Evolutionary conservation across 2,113 vertebrate species (phyloP).

Genomic region (Pelobates fuscus): DNA sequence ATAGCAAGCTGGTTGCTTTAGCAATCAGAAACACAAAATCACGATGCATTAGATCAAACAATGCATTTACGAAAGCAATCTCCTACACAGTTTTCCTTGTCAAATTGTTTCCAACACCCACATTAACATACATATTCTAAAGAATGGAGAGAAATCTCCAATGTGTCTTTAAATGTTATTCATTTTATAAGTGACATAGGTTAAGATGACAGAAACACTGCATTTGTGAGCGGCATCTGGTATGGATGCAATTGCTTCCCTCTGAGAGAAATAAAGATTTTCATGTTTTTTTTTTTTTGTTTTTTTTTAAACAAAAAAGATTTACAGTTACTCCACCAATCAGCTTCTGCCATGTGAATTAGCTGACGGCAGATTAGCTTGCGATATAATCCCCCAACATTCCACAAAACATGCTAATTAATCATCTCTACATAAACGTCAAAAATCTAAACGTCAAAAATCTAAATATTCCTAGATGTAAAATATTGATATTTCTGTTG

Average conservation of each 20-base stretch:
- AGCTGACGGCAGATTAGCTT: too few species aligned
- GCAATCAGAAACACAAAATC: slow-evolving; percentile 57
- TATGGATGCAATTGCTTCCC: neutral
- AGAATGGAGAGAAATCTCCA: neutral
- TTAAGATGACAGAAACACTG: neutral
- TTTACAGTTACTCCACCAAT: too few species aligned
- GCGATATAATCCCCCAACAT: too few species aligned
- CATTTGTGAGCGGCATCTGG: neutral
- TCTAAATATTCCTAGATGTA: too few species aligned
- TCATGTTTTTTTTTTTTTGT: neutral
- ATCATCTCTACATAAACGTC: too few species aligned
- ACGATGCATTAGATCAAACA: slow-evolving; percentile 42
- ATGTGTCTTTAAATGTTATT: neutral
- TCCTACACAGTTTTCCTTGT: neutral
- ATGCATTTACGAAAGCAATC: neutral
- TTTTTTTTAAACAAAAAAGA: too few species aligned
- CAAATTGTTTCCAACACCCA: neutral
- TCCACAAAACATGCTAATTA: too few species aligned
- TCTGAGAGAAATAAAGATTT: neutral
- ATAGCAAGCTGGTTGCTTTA: slow-evolving; percentile 55
- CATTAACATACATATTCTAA: neutral
- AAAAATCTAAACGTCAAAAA: too few species aligned
- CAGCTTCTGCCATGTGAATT: too few species aligned
- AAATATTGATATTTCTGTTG: too few species aligned
- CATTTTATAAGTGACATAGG: too few species aligned